A percentile compares a stretch with the other conserved stretches of the same genome.
These are phyloP conservation scores for Triplophysa yarkandensis DNA, from an alignment of 2,797 vertebrate species.

Conservation along the genomic window DNA sequence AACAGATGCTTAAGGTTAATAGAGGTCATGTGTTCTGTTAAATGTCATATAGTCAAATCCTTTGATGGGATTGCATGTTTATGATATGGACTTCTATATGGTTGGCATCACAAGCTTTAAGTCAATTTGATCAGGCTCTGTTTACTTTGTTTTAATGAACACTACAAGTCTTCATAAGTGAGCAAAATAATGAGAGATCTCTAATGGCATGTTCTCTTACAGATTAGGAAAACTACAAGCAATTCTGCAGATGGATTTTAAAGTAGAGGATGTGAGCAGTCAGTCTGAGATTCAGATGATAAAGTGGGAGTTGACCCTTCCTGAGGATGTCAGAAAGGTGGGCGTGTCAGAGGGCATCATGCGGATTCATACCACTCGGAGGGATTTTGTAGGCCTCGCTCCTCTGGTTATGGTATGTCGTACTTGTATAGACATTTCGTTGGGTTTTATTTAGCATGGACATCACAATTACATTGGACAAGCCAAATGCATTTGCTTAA, in stretches of 20 bases:
- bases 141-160: not conserved
- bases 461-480: no score
- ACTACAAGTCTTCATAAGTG: not conserved
- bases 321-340: conserved; percentile 66
- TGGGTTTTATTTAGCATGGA: no score
- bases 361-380: conserved; percentile 87
- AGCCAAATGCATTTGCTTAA: no score
- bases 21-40: conserved; percentile 31
- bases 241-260: conserved; percentile 92
- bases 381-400: conserved; percentile 85
- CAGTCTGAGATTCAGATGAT: conserved; percentile 85
- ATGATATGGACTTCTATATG: conserved; percentile 4
- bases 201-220: conserved; percentile 16
- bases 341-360: conserved; percentile 83
- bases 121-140: not conserved
- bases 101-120: not conserved
- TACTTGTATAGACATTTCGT: not conserved
- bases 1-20: conserved; percentile 39
- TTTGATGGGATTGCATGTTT: conserved; percentile 34
- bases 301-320: conserved; percentile 90
- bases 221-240: conserved; percentile 77
- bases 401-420: conserved; percentile 90
- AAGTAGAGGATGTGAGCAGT: conserved; percentile 83
- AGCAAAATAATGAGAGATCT: not conserved
- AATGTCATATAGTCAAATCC: conserved; percentile 32